Base-by-base conservation (phyloP, 1,140 invertebrate species). In the Pseudomyrmex sp. region DNA sequence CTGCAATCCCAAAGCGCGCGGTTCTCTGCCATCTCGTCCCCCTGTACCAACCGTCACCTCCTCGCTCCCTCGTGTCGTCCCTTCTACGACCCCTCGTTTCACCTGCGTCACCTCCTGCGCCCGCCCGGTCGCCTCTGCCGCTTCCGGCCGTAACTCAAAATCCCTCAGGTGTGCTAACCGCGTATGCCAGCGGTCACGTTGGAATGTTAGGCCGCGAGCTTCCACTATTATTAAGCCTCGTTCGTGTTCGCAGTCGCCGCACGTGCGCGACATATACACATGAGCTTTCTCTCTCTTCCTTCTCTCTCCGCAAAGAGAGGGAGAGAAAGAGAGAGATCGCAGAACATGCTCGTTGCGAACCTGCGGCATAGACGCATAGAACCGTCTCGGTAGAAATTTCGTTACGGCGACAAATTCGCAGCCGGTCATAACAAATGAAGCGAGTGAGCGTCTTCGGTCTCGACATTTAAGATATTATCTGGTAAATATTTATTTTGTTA, bases 151-250 rank as follows among this genome's bases (percentile, higher is more conserved):
- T 88, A 88, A 84, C 85, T 88, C 86, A 88, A 88, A 88, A 88
- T 88, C 86, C 86, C 85, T 88, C 86, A 88, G 85, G 86, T 88
- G 86, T 88, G 86, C 86, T 88, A 88, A 88, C 86, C 86, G 86
- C 86, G 85, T 88, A 87, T 84, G 65, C 85, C 85, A 77, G 86
- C 86, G 86, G 86, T 88, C 85, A 88, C 82, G 86, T 88, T 87
- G 86, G 86, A 87, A 88, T 88, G 86, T 88, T 84, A 84, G 85
- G 74, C 75, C 75, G 70, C 82, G 85, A 75, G 85, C 82, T 84
- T 82, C 82, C 85, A 88, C 62, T 82, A 74, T 88, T 88, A 88
- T 88, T 88, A 88, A 88, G 86, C 86, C 85, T 75, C 66, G 70
- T 80, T 26, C 69, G 20, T 75, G 61, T 88, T 87, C 48, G 52